These are phyloP conservation scores for Serranus cabrilla DNA, from an alignment of 2,797 vertebrate species.

Conservation along the genomic window DNA sequence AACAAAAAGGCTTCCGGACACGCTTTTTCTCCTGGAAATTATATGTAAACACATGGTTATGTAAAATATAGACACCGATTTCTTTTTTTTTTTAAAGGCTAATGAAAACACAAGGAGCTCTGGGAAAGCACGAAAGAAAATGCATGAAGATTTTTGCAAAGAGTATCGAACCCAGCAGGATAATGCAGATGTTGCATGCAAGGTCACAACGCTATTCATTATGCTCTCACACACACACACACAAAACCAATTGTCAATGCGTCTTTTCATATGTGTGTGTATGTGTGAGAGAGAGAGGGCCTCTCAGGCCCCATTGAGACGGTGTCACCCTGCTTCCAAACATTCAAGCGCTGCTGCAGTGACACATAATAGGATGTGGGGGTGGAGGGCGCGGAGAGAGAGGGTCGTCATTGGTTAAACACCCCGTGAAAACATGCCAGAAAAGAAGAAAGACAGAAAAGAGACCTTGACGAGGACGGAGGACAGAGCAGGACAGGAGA, in stretches of 20 bases:
- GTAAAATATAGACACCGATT: slow-evolving; percentile 2
- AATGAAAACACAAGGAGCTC: slow-evolving; percentile 7
- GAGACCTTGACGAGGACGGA: slow-evolving; percentile 19
- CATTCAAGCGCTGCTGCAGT: slow-evolving; percentile 56
- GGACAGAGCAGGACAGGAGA: slow-evolving; percentile 10
- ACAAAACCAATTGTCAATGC: slow-evolving; percentile 31
- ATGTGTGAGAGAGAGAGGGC: slow-evolving; percentile 31
- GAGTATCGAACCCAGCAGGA: slow-evolving; percentile 14
- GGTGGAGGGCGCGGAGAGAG: slow-evolving; percentile 13
- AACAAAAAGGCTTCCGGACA: slow-evolving; percentile 8
- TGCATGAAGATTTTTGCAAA: slow-evolving; percentile 1
- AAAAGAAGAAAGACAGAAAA: slow-evolving; percentile 22
- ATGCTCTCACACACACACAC: slow-evolving; percentile 28
- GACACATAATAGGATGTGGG: slow-evolving; percentile 55
- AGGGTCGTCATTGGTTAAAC: slow-evolving; percentile 45
- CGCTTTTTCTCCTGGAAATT: not conserved
- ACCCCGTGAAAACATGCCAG: slow-evolving; percentile 36
- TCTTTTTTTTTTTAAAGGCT: no score
- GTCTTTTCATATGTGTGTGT: slow-evolving; percentile 34
- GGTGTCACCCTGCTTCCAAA: slow-evolving; percentile 69
- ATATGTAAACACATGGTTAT: slow-evolving; percentile 7
- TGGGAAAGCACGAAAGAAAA: not conserved
- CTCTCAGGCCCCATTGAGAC: slow-evolving; percentile 62
- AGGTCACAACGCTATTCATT: slow-evolving; percentile 50
- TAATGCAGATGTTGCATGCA: slow-evolving; percentile 57